A percentile compares a stretch with the other conserved stretches of the same genome.
These are phyloP conservation scores for Porites evermanni DNA, from an alignment of 92 coral and sea anemone species.

Conservation along the genomic window DNA sequence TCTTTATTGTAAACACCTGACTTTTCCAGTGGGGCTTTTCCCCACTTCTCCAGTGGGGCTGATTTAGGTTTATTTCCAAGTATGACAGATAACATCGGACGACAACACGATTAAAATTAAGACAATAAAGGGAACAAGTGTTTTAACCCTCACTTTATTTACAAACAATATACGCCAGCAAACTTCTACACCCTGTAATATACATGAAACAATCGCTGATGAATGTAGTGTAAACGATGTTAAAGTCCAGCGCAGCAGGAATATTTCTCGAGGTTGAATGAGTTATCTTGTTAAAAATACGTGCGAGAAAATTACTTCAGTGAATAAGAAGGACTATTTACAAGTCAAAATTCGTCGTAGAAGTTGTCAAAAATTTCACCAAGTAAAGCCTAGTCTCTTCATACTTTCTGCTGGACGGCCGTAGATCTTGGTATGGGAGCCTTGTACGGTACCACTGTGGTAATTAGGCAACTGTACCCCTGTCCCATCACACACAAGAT, in stretches of 20 bases:
- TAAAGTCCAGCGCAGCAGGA: too few species aligned
- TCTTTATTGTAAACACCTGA: background rate
- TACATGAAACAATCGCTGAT: too few species aligned
- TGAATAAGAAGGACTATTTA: background rate
- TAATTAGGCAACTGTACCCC: slow-evolving; percentile 98
- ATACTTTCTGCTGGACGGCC: slow-evolving; percentile 91
- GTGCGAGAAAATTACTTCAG: background rate
- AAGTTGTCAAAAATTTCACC: slow-evolving; percentile 50
- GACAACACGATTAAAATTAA: too few species aligned
- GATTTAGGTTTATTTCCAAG: too few species aligned
- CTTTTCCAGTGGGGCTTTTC: too few species aligned
- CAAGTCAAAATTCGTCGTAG: slow-evolving; percentile 7
- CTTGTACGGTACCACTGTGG: slow-evolving; percentile 75
- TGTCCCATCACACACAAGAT: slow-evolving; percentile 87
- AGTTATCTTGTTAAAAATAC: background rate
- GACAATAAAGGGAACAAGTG: background rate
- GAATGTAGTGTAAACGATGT: too few species aligned
- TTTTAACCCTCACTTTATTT: slow-evolving; percentile 3
- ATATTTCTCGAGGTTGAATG: background rate
- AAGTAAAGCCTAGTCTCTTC: slow-evolving; percentile 93
- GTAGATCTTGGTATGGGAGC: slow-evolving; percentile 86
- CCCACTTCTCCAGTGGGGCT: too few species aligned
- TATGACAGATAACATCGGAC: too few species aligned
- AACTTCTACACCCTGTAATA: background rate
- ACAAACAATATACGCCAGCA: background rate